Evolutionary conservation across 35 echinoderm and acorn worm genomes (phyloP), one percentile per base, ranked within the genome.

Genomic region (Diadema setosum): DNA sequence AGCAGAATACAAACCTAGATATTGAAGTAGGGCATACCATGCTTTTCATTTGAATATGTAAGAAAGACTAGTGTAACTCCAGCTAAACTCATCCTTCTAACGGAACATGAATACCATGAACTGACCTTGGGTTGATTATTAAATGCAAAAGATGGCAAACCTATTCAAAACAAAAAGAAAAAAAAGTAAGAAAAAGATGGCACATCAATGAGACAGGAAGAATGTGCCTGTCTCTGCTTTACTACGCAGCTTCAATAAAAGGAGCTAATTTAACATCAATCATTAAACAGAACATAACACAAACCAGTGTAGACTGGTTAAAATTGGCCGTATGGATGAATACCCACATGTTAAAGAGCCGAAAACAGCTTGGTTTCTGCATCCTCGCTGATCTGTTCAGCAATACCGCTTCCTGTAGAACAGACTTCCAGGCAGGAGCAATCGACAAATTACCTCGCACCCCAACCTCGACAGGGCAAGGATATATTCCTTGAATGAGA

Each of bases 281-380:
- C 57, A 8, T 18, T 60, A 60, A 0, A 23, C 9, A 60, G 21
- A 27, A 60, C 16, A 60, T 21, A 16, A 60, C 11, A 23, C 57
- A 60, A 5, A 60, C 0, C 21, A 12, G 30, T 24, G 30, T 27
- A 1, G 5, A 60, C 1, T 60, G 57, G 9, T 60, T 27, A 21
- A 24, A 27, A 20, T 24, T 4, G 57, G 57, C 21, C 12, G 21
- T 60, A 60, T 27, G 30, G 9, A 34, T 16, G 37, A 44, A n/a
- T 78, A 78, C 73, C 73, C 37, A 78, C 73, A 78, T 78, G 73
- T 78, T 34, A 25, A 78, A 78, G 73, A 78, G 73, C 39, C 73
- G 73, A 44, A 78, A 78, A 78, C 73, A 78, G 37, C 73, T 78
- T 14, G 73, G 73, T 41, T 78, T 78, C 73, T 78, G 73, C 73